phyloP scores from a whole-genome alignment of 2,888 invertebrate species.

The Vanessa cardui region DNA sequence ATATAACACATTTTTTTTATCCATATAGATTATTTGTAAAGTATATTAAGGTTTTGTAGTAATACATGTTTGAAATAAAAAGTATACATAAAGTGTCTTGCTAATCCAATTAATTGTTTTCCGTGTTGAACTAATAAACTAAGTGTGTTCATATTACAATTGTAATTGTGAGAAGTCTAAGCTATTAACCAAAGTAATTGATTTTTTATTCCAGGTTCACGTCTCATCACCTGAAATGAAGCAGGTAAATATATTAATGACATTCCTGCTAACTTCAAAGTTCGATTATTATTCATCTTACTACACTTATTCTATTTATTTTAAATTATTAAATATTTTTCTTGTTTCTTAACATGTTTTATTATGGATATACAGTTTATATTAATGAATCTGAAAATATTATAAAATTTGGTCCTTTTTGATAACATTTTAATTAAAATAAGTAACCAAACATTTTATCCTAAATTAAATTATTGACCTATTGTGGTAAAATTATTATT shows the following conservation, averaged over 20 bases:
- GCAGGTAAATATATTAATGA: conserved; percentile 66
- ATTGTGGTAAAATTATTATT: too few relatives aligned
- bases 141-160: conserved; percentile 3
- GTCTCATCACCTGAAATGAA: conserved; percentile 80
- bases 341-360: too few relatives aligned
- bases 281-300: background rate
- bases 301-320: too few relatives aligned
- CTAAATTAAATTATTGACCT: too few relatives aligned
- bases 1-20: conserved; percentile 16
- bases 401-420: too few relatives aligned
- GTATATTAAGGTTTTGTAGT: background rate
- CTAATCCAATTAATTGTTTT: conserved; percentile 7
- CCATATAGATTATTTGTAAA: background rate
- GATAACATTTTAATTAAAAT: too few relatives aligned
- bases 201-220: conserved; percentile 74
- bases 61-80: background rate
- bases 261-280: background rate
- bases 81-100: background rate
- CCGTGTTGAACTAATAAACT: conserved; percentile 12
- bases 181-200: conserved; percentile 14
- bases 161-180: conserved; percentile 6
- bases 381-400: too few relatives aligned
- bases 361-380: too few relatives aligned
- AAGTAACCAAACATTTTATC: too few relatives aligned
- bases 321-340: too few relatives aligned